Base-by-base conservation (phyloP, 2,797 vertebrate genomes). In the Urophycis tenuis region DNA sequence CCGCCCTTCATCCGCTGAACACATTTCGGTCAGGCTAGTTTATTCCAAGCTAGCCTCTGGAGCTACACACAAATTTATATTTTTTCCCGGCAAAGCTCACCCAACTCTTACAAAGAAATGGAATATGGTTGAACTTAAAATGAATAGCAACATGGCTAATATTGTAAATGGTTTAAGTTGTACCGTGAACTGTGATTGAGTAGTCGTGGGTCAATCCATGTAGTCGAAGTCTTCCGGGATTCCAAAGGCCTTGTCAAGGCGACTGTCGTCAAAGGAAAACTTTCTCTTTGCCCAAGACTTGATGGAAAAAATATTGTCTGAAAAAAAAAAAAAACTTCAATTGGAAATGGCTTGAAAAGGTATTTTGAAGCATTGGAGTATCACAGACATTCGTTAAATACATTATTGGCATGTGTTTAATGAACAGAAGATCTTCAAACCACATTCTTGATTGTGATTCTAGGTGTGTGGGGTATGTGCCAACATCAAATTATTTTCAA, bases 271-370 rank as follows among this genome's bases (percentile, higher is more conserved):
- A 75, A 98, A 95, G 80, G 95, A 89, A 89, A 98, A 99, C 89
- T 97, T 99, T 90, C 93, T 95, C 90, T 98, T 99, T 77, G 97
- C 96, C 97, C 98, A 99, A n/a, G 96, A 97, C 91, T 97, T 99
- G 86, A 98, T 93, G 74, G 96, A 92, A 85, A 98, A 99, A 86
- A 99, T 91, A 78, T 99, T 99, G 91, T 99, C 97, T 99, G 81
- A 73, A 86, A 86, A 82, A 6, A 86, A 82, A 6, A 82, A 15
- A 79, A 81, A 80, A 29, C 0, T 36, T 75, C 36, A 39, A 10
- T 29, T 71, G 25, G 60, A 67, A 67, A 67, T 5, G 25, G 60
- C 25, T 25, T 67, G 60, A 67, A 67, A 71, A 10, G 31, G 36
- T 78, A 29, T 25, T 67, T 29, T 67, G 60, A 67, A 67, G 25